Conservation (phyloP, 2,888 invertebrate species). For the Polymixis flavicincta region DNA sequence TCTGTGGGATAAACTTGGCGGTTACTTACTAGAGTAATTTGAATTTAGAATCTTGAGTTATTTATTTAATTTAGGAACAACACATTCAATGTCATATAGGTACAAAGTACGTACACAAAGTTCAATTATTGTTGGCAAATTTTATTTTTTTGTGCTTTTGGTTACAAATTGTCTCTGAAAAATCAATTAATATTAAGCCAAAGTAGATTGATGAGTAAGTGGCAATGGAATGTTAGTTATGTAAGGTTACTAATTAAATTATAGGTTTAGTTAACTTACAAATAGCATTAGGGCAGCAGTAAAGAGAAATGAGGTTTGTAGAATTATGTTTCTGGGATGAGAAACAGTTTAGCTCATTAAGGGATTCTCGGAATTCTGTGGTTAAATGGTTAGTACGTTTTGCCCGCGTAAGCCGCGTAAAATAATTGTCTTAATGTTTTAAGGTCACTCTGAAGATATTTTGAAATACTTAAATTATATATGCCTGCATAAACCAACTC, state of each 20-base stretch:
- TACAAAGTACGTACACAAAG: no score
- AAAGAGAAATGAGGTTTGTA: background rate
- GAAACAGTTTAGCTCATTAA: background rate
- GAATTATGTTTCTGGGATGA: background rate
- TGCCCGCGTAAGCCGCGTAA: background rate
- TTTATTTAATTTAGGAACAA: no score
- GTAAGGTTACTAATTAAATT: background rate
- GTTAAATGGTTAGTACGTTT: background rate
- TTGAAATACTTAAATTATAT: background rate
- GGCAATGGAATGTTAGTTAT: background rate
- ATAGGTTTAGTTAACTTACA: background rate
- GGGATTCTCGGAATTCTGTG: background rate
- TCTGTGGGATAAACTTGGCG: slow-evolving; percentile 69
- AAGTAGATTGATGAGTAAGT: background rate
- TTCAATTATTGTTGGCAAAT: no score
- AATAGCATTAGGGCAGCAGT: background rate
- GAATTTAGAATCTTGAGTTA: background rate
- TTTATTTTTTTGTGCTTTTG: no score
- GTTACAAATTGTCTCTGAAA: background rate
- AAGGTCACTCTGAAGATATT: background rate
- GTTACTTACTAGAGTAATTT: background rate
- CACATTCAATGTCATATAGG: no score
- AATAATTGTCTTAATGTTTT: slow-evolving; percentile 3
- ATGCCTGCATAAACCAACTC: no score
- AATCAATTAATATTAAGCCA: background rate